Base-by-base conservation (phyloP, 1,140 invertebrate species). In the Drosophila watanabei region DNA sequence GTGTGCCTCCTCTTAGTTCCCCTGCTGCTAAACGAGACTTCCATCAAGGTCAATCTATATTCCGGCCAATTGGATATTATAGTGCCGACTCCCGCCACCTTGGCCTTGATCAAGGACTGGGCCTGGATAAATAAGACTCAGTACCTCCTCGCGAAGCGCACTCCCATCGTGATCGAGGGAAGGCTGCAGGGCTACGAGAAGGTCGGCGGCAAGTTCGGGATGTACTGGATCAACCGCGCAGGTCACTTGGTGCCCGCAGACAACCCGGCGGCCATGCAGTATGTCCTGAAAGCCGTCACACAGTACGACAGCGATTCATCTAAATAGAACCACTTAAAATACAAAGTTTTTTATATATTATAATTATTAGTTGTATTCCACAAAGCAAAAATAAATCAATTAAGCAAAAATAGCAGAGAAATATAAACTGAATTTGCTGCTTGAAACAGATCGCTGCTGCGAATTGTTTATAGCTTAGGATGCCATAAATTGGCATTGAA, bases 201-300 rank as follows among this genome's bases (percentile, higher is more conserved):
- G 81, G 85, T 92, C 2, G 95, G 94, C 41, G 94, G 94, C 14
- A 96, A 96, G 57, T 96, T 97, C 46, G 93, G 94, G 20, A 95
- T 97, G 91, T 97, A 96, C 85, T 97, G 96, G 96, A 95, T 97
- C 43, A 90, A 95, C 30, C 93, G 94, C 32, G 94, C 95, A 32
- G 95, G 95, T 5, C 95, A 95, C 85, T 94, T 95, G 94, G 95
- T 94, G 0, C 92, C 87, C 41, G 83, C 51, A 5, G 92, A 93
- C 28, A 93, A 93, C 69, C 92, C 92, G 0, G 68, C 64, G 4
- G 92, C 80, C 9, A 86, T 93, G 92, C 71, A 79, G 0, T 68
- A 88, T 30, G 87, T 93, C 8, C 54, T 93, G 10, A 79, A 46
- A 16, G 75, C 64, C 13, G 64, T 78, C 5, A 78, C 75, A 0